Base-by-base conservation (phyloP, 2,888 invertebrate genomes). In the Eudemis profundana region DNA sequence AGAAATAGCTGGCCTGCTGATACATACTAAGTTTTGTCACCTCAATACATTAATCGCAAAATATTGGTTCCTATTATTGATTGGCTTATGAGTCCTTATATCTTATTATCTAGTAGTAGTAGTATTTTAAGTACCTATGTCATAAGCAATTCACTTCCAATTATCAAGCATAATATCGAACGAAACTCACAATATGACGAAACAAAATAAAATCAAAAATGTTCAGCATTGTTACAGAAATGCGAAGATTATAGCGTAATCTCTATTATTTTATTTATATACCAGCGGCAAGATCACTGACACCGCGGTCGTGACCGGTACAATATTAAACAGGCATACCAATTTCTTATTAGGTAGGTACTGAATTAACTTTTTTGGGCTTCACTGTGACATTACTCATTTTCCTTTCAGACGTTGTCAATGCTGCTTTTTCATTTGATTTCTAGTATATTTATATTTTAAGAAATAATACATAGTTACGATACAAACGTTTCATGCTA, bases 211-310 rank as follows among this genome's bases (percentile, higher is more conserved):
- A 29, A 29, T n/a, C 44, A 8, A 8, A 33, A 44, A 44, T 12
- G 10, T 33, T 44, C 15, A 44, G 54, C 27, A 56, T 56, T 29
- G 44, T 56, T 14, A 40, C 33, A 56, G 42, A 60, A 65, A 53
- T 10, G 27, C 46, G 38, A 53, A 40, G 59, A 59, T 61, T 61
- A 29, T 14, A 53, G 60, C 60, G 29, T 53, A 47, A 60, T 59
- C 36, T 57, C 62, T 67, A 50, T 56, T 67, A 59, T 64, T 62
- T 64, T 67, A 56, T 67, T 69, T 67, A 72, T 70, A 70, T 67
- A 69, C 71, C 67, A 53, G 68, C 70, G 69, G 68, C 67, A 69
- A 72, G 75, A 72, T 70, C 75, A 69, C 71, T 75, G 75, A 75
- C 74, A 68, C 69, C 63, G 67, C 42, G 47, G 68, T 74, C 76